Evolutionary conservation across 2,888 invertebrate genomes (phyloP), one percentile per base, ranked within the genome.

Genomic region (Apantesis nais): DNA sequence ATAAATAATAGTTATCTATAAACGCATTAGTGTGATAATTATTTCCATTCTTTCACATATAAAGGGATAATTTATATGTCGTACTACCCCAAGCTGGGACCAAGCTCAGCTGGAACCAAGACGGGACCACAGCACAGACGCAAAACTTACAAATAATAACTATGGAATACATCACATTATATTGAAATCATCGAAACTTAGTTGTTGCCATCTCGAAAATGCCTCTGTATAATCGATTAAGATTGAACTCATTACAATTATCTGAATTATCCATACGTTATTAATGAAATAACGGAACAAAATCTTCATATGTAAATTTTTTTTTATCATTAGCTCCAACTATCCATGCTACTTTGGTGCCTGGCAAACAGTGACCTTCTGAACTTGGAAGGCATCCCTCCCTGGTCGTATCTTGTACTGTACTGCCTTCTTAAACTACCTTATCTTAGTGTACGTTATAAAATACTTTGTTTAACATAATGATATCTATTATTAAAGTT

Each of bases 51-150:
- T 68, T 41, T 69, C 25, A 44, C 37, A 60, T n/a, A 65, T 62
- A 60, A 69, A 69, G 69, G 37, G 69, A 69, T 69, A 64, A 69
- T 69, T 58, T 39, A 68, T 64, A 58, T 41, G 25, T 44, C 29
- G n/a, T 55, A 22, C 41, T 19, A 48, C 58, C 25, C n/a, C 34
- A 25, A 64, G 60, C 44, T 44, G 25, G 34, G 64, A 48, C 12
- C 64, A 22, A 44, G 25, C 58, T 31, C 12, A 25, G 63, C 39
- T 14, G 55, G 29, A 29, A 14, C 63, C 44, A 4, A 39, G n/a
- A 31, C 22, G 41, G n/a, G 16, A n/a, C 55, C n/a, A 52, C 25
- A 34, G 19, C 25, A 62, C 62, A 37, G 67, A 67, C 48, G 62
- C 61, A 62, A n/a, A 62, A n/a, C 25, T 62, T n/a, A 48, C 25